Percentiles rank a stretch among this genome's conserved stretches.
phyloP scores from a whole-genome alignment of 2,888 invertebrate species.

The Cerceris ruficornis region DNA sequence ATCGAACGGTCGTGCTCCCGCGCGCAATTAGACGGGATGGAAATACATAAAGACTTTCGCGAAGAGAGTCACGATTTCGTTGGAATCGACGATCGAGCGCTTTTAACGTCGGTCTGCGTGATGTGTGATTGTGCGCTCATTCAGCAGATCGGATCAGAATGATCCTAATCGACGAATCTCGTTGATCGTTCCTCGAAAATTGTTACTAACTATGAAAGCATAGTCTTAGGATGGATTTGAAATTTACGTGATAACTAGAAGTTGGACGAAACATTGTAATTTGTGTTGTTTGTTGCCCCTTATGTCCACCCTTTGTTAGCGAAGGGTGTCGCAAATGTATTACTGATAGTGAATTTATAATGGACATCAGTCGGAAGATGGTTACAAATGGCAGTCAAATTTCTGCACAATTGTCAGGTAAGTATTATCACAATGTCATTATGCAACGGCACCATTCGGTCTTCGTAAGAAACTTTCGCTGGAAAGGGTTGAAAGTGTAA shows the following conservation, averaged over 20 bases:
- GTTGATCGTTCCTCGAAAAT: background rate
- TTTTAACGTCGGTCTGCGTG: background rate
- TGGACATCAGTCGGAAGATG: no score
- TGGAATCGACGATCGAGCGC: background rate
- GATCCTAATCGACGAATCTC: background rate
- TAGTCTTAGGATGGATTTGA: background rate
- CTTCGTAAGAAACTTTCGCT: no score
- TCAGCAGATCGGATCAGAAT: background rate
- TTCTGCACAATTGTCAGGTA: no score
- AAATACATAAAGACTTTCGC: background rate
- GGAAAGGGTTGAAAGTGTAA: no score
- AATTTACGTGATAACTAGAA: background rate
- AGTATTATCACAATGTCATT: no score
- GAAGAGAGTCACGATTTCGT: background rate
- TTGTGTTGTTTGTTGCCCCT: background rate
- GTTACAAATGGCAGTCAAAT: no score
- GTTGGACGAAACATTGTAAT: background rate
- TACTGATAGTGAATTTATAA: no score
- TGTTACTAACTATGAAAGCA: background rate
- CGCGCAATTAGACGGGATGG: background rate
- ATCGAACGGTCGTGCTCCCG: conserved; percentile 18
- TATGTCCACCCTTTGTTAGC: no score
- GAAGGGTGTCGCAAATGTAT: no score
- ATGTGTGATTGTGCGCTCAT: background rate
- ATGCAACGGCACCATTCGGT: no score